Percentiles rank a stretch among this genome's conserved stretches.
Evolutionary conservation across 2,113 vertebrate species (phyloP).

Genomic region (Lepus europaeus): DNA sequence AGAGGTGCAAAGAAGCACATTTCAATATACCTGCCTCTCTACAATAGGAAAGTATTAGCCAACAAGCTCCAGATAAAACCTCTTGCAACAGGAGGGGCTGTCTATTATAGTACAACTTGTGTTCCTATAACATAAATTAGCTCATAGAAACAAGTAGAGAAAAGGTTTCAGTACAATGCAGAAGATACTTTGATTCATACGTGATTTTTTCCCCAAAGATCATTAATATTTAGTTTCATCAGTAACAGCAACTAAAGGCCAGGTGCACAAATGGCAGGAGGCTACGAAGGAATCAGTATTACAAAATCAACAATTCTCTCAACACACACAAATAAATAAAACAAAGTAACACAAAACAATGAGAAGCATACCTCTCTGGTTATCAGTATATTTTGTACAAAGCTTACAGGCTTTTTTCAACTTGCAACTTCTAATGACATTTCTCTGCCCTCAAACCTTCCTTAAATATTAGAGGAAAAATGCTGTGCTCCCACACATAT

Average conservation of each 20-base stretch:
- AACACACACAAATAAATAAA: background rate
- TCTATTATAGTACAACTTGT: background rate
- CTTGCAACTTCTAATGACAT: background rate
- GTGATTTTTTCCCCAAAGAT: background rate
- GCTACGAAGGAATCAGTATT: background rate
- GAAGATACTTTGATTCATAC: background rate
- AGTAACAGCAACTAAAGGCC: conserved; percentile 5
- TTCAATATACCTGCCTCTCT: background rate
- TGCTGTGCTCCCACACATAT: background rate
- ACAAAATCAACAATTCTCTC: background rate
- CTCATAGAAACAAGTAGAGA: background rate
- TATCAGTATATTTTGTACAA: background rate
- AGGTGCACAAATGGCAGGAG: background rate
- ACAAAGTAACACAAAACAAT: background rate
- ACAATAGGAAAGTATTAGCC: background rate
- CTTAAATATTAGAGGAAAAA: background rate
- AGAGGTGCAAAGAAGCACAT: background rate
- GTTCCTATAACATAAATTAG: background rate
- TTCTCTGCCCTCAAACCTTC: background rate
- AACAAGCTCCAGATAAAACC: background rate
- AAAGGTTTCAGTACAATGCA: background rate
- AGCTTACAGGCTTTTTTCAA: background rate
- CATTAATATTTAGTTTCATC: conserved; percentile 27
- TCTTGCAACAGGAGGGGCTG: background rate
- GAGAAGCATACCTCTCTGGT: background rate